Base-by-base conservation (phyloP, 1,140 invertebrate species). In the Tribolium castaneum region DNA sequence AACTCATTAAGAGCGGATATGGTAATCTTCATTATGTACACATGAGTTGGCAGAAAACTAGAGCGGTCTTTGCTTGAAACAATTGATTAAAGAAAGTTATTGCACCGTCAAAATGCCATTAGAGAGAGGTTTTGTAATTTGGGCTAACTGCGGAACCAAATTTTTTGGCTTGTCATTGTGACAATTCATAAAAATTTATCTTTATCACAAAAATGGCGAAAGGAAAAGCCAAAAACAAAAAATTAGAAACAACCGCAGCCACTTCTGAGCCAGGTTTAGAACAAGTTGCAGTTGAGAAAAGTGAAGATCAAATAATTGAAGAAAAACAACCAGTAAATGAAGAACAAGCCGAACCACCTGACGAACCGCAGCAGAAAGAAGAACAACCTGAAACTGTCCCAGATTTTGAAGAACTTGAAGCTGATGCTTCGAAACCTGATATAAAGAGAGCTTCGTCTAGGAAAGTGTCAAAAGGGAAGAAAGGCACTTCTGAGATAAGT, bases 41-140 rank as follows among this genome's bases (percentile, higher is more conserved):
- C 39, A 35, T 14, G 30, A 22, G 30, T 70, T 30, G 22, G 25
- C 39, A 70, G 62, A 56, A 70, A 70, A 35, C 30, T 30, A 70
- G 39, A 12, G 25, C 62, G 52, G 12, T 56, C 9, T n/a, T 12
- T 10, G 52, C 52, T n/a, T 10, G 52, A 56, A 56, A 13, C 25
- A 30, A 30, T 30, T 30, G 25, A 30, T 30, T 30, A 30, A 56
- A 56, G 52, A 56, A 56, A 22, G 52, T 30, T 70, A 70, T 30
- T 30, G 25, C 6, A 30, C 6, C 5, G 25, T 3, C 25, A 30
- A 30, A 30, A 30, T 19, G 6, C 25, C 3, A 30, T 30, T 30
- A 30, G 25, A 30, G 6, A 30, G 4, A 30, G 25, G 0, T 30
- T 30, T 30, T 30, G 3, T 30, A 6, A 5, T 30, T 30, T 30